Evolutionary conservation across 1,140 invertebrate genomes (phyloP), one percentile per base, ranked within the genome.

Genomic region (Augochlora pura): DNA sequence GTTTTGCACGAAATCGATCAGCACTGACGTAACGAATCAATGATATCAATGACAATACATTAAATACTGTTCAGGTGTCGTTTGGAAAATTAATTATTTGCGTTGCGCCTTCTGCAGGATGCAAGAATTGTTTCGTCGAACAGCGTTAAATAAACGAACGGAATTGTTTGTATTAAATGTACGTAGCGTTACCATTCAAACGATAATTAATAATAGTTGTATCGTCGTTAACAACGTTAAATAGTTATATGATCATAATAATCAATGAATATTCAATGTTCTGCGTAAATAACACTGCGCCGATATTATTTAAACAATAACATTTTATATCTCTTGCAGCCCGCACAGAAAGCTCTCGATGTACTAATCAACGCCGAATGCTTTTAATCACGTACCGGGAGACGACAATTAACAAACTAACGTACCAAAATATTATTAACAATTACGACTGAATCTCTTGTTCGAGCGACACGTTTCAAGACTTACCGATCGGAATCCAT

Each of bases 371-470:
- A 16, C 46, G 46, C 27, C 21, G 54, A 62, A 59, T 6, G 54
- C 42, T 46, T 46, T 46, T 46, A 46, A 12, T 46, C 23, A 52
- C 54, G 73, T 76, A 59, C 68, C 68, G 10, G 21, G 23, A 27
- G 57, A 76, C 42, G 59, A 66, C 23, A 57, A 57, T 75, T 42
- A 75, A 75, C 63, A 75, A 59, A 67, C 32, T 75, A 59, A 32
- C 57, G 42, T 23, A 16, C 49, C 63, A 60, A 77, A 77, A 77
- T 70, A 70, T 42, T 23, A 23, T 49, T 77, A 70, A 77, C 57
- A 16, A 27, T n/a, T 70, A 77, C n/a, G 27, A 77, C 12, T 25
- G 69, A 77, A 77, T 4, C 21, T 69, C 25, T 4, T 38, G 66
- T 5, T 42, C 7, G 8, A 14, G 7, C 49, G 39, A 0, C 42